Conservation (phyloP, 2,113 vertebrate genomes). For the Bujurquina vittata region DNA sequence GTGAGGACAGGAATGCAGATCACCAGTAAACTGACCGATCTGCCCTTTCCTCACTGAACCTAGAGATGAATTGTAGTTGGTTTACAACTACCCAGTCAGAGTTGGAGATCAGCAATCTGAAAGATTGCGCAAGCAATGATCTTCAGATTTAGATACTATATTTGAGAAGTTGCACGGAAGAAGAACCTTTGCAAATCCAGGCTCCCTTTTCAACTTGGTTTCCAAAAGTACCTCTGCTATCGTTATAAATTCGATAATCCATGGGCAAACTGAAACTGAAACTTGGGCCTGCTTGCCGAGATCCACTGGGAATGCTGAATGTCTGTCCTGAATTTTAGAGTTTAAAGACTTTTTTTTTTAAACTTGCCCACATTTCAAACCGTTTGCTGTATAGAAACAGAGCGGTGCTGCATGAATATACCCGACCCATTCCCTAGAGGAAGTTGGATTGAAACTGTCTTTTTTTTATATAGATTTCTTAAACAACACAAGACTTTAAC, state of each 20-base stretch:
- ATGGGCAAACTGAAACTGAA: background rate
- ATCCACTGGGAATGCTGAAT: background rate
- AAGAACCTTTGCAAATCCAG: background rate
- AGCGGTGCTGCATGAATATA: background rate
- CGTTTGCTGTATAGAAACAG: background rate
- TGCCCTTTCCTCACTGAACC: background rate
- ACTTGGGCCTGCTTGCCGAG: background rate
- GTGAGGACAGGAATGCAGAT: background rate
- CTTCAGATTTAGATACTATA: too few species aligned
- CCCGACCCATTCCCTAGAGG: background rate
- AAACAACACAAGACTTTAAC: background rate
- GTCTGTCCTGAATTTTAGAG: background rate
- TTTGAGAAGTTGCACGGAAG: background rate
- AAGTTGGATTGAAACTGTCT: background rate
- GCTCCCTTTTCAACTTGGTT: background rate
- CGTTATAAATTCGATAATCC: background rate
- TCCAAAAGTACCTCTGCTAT: background rate
- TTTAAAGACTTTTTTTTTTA: background rate
- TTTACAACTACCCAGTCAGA: background rate
- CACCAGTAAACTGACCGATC: background rate
- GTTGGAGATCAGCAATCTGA: background rate
- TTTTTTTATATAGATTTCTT: background rate
- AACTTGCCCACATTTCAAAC: background rate
- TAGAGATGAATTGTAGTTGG: background rate
- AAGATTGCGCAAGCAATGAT: background rate